Percentiles rank a stretch among this genome's conserved stretches.
Evolutionary conservation across 2,797 vertebrate genomes (phyloP).

Genomic region (Danio kyathit): DNA sequence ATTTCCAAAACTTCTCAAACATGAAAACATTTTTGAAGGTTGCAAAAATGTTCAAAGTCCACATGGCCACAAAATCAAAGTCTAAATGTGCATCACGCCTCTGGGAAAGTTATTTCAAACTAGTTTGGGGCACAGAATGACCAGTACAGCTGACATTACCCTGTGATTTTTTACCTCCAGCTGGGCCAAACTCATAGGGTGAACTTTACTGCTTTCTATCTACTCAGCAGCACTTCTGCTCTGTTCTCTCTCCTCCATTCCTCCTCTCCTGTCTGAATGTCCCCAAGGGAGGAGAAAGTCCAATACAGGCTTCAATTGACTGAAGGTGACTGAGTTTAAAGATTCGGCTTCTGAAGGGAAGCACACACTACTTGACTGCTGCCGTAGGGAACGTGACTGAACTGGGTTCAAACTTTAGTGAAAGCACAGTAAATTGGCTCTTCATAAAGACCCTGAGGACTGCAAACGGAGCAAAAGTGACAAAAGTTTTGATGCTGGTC

Average conservation of each 20-base stretch:
- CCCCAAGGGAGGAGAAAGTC: slow-evolving; percentile 38
- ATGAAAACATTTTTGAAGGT: neutral
- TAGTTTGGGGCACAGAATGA: neutral
- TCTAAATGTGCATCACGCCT: neutral
- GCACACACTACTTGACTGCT: slow-evolving; percentile 38
- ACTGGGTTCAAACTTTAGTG: slow-evolving; percentile 39
- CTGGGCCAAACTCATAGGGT: neutral
- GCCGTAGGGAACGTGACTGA: slow-evolving; percentile 28
- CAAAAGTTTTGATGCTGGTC: slow-evolving; percentile 8
- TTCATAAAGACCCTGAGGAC: slow-evolving; percentile 29
- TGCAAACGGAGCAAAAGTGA: slow-evolving; percentile 11
- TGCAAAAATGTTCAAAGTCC: neutral
- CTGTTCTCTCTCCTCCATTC: neutral
- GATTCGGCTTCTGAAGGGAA: slow-evolving; percentile 42
- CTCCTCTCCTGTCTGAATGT: slow-evolving; percentile 34
- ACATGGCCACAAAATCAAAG: neutral
- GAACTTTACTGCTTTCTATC: slow-evolving; percentile 20
- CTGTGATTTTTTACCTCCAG: slow-evolving; percentile 14
- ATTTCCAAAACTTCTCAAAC: neutral
- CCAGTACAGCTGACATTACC: neutral
- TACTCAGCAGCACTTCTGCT: neutral
- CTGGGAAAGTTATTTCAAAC: slow-evolving; percentile 10
- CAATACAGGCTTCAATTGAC: slow-evolving; percentile 51
- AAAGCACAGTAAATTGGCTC: slow-evolving; percentile 34
- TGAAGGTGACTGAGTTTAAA: slow-evolving; percentile 48